phyloP scores from a whole-genome alignment of 2,797 vertebrate genomes.

The Fundulus diaphanus region DNA sequence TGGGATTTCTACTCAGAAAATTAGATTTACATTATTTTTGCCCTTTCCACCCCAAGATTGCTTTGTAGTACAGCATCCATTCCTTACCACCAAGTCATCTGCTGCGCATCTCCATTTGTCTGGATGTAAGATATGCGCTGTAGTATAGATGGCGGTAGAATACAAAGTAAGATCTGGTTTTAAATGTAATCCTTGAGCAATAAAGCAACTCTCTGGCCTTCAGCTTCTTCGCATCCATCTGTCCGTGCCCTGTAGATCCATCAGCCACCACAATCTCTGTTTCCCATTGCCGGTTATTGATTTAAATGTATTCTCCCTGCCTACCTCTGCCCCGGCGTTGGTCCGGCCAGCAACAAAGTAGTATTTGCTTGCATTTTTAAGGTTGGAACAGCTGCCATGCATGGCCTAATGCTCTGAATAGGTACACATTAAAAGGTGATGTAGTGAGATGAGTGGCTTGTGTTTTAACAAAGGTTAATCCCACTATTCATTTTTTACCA shows the following conservation, averaged over 20 bases:
- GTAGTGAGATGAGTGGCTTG: conserved; percentile 1
- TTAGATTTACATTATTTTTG: conserved; percentile 80
- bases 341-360: conserved; percentile 54
- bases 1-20: conserved; percentile 71
- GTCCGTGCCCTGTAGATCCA: conserved; percentile 71
- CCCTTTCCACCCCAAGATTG: conserved; percentile 72
- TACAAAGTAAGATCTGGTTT: conserved; percentile 80
- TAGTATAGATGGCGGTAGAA: conserved; percentile 76
- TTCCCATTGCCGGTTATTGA: conserved; percentile 65
- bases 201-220: conserved; percentile 79
- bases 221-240: conserved; percentile 69
- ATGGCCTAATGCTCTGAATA: conserved; percentile 32
- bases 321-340: conserved; percentile 43
- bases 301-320: conserved; percentile 69
- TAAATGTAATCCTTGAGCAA: conserved; percentile 80
- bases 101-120: conserved; percentile 69
- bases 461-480: not conserved
- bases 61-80: conserved; percentile 53
- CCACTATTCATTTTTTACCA: not conserved
- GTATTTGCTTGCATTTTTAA: conserved; percentile 69
- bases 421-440: conserved; percentile 31
- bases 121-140: conserved; percentile 64
- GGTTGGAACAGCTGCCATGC: conserved; percentile 50
- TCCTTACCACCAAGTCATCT: conserved; percentile 68
- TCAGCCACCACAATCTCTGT: conserved; percentile 70